Evolutionary conservation across 2,888 invertebrate species (phyloP).

Genomic region (Cylindroiulus punctatus): DNA sequence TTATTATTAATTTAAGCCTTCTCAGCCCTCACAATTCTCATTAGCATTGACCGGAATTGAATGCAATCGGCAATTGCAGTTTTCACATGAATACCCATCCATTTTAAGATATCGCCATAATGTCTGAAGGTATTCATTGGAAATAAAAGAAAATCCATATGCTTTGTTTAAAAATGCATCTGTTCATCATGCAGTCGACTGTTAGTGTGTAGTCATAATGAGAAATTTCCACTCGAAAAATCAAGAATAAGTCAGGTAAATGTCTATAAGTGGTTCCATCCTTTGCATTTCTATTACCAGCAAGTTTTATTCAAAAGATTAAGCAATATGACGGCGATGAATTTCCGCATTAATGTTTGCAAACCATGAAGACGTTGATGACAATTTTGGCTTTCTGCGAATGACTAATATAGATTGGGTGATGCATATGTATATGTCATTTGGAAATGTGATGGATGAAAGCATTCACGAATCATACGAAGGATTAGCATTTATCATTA

Average conservation of each 20-base stretch:
- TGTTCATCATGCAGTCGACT: background rate
- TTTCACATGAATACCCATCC: background rate
- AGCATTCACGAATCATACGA: background rate
- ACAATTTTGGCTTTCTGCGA: background rate
- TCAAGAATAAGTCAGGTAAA: background rate
- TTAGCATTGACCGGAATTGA: background rate
- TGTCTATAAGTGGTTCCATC: background rate
- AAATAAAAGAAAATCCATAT: slow-evolving; percentile 30
- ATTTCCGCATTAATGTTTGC: background rate
- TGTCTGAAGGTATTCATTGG: background rate
- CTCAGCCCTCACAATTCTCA: background rate
- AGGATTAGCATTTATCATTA: slow-evolving; percentile 25
- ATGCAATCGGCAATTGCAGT: background rate
- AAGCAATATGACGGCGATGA: background rate
- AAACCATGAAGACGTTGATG: background rate
- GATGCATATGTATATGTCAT: background rate
- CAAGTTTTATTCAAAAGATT: slow-evolving; percentile 1
- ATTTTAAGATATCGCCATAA: background rate
- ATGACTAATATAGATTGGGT: background rate
- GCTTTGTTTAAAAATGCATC: slow-evolving; percentile 3
- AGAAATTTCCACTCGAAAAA: slow-evolving; percentile 5
- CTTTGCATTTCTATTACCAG: background rate
- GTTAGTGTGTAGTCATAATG: background rate
- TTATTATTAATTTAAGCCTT: background rate
- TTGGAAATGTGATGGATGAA: slow-evolving; percentile 39